Evolutionary conservation across 1,140 invertebrate genomes (phyloP), one percentile per base, ranked within the genome.

Genomic region (Colletes gigas): DNA sequence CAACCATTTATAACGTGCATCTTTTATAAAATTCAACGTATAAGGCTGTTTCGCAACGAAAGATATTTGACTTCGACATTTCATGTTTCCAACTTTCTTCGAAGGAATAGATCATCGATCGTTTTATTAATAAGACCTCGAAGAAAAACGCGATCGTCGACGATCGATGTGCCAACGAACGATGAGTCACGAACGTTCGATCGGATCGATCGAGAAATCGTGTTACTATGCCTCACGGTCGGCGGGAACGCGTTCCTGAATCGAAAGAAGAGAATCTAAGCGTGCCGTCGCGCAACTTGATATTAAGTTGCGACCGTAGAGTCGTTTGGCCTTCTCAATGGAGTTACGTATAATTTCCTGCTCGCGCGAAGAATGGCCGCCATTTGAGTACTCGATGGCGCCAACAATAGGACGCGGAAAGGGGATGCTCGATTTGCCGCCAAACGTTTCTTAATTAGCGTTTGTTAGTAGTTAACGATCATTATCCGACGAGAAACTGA

Each of bases 201-300:
- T 80, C 70, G 30, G 54, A 75, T 80, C 62, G 54, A 50, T 1
- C 54, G 21, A 75, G 78, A 80, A 80, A 80, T 74, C 69, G 55
- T 75, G 71, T 59, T 75, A 74, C 70, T 59, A 59, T 75, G 55
- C 62, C 78, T 80, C 78, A 79, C 15, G 71, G 78, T 44, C 78
- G 54, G 6, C 60, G 15, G 39, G 68, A 63, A 79, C 68, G 44
- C 50, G 70, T 74, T 74, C 71, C 63, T 74, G 44, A 59, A 67
- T 75, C 55, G 63, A 62, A 68, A 67, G 78, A 72, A 57, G 19
- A 72, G 62, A 75, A 52, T n/a, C 15, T 30, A 30, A 75, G 14
- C 6, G 50, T 60, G 63, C n/a, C 30, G 70, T 52, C 70, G 63
- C 14, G 71, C 70, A 68, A 62, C 63, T 74, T 54, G 78, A 75